These are phyloP conservation scores for Periparus ater DNA, from an alignment of 2,797 vertebrate genomes.

Conservation along the genomic window DNA sequence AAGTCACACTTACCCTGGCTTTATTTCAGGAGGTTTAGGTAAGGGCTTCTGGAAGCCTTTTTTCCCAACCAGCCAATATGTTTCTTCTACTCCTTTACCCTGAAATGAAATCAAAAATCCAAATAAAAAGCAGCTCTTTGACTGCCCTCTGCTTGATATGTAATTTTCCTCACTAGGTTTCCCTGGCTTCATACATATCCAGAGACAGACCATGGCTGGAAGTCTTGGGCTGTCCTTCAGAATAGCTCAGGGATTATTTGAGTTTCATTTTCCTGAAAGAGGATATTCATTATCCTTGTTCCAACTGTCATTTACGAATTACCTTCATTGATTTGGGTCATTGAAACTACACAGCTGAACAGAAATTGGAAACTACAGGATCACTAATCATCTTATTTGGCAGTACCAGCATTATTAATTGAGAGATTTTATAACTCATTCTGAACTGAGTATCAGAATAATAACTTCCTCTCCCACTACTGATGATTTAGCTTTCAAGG, in stretches of 20 bases:
- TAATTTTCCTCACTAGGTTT: neutral
- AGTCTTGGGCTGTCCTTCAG: neutral
- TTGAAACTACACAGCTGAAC: neutral
- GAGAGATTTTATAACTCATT: neutral
- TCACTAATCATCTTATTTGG: neutral
- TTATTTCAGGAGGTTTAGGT: slow-evolving; percentile 79
- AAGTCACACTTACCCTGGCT: slow-evolving; percentile 62
- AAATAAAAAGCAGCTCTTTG: neutral
- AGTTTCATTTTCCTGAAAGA: neutral
- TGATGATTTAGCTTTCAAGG: neutral
- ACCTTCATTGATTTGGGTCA: neutral
- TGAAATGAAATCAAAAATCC: slow-evolving; percentile 42
- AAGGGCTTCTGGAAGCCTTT: slow-evolving; percentile 88
- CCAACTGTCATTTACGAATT: neutral
- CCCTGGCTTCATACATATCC: neutral
- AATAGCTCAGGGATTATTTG: neutral
- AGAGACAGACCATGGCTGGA: neutral
- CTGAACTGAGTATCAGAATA: neutral
- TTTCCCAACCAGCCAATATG: slow-evolving; percentile 89
- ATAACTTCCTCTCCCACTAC: neutral
- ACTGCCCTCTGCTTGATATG: accelerated
- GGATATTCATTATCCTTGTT: neutral
- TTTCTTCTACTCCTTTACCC: slow-evolving; percentile 89
- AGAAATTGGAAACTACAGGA: neutral
- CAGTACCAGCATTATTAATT: neutral